Percentiles rank a stretch among this genome's conserved stretches.
Evolutionary conservation across 2,888 invertebrate species (phyloP).

Genomic region (Agrochola macilenta): DNA sequence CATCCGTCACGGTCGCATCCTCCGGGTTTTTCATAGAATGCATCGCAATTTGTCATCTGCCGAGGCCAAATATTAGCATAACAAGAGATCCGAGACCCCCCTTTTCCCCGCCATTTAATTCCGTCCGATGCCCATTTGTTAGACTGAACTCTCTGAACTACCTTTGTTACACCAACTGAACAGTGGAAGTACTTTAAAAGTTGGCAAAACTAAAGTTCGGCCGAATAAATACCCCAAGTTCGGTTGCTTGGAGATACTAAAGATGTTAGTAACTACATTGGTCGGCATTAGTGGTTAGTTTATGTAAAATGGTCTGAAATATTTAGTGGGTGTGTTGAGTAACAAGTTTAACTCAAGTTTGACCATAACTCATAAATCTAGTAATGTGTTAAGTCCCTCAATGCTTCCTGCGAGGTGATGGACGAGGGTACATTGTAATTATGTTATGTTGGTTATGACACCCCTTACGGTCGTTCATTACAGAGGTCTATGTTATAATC

Average conservation of each 20-base stretch:
- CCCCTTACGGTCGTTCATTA: constrained; percentile 33
- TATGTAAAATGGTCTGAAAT: constrained; percentile 66
- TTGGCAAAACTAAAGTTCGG: constrained; percentile 72
- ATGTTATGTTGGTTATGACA: constrained; percentile 34
- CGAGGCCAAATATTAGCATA: constrained; percentile 76
- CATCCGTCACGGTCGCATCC: constrained; percentile 54
- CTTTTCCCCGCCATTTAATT: constrained; percentile 76
- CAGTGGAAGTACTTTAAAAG: constrained; percentile 76
- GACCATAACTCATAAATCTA: constrained; percentile 63
- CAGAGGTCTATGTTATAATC: constrained; percentile 18
- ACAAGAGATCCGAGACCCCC: constrained; percentile 73
- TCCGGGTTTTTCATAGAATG: constrained; percentile 66
- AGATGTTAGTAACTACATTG: constrained; percentile 72
- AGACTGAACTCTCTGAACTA: constrained; percentile 73
- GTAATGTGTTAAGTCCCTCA: constrained; percentile 53
- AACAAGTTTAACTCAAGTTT: constrained; percentile 62
- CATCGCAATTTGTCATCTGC: constrained; percentile 78
- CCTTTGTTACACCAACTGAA: constrained; percentile 78
- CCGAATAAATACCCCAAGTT: constrained; percentile 76
- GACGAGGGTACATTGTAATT: constrained; percentile 37
- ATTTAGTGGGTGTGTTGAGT: constrained; percentile 64
- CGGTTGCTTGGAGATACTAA: constrained; percentile 69
- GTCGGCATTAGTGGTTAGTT: constrained; percentile 68
- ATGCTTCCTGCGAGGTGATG: constrained; percentile 41
- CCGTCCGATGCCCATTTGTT: constrained; percentile 73